Percentiles rank a stretch among this genome's conserved stretches.
Evolutionary conservation across 2,113 vertebrate species (phyloP).

Genomic region (Chinchilla lanigera): DNA sequence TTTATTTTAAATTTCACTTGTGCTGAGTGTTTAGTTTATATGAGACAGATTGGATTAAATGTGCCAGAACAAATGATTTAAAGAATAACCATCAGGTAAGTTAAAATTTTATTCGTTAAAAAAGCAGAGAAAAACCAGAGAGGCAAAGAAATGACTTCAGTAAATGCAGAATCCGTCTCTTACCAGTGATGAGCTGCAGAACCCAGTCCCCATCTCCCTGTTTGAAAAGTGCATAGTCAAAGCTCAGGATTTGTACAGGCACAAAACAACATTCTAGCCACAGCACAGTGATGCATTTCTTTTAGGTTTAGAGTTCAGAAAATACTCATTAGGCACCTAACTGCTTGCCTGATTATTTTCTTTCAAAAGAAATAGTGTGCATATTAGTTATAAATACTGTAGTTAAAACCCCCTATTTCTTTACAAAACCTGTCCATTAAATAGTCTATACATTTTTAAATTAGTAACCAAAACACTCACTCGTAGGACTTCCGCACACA

Average conservation of each 20-base stretch:
- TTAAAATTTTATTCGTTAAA: slow-evolving; percentile 82
- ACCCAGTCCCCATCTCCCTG: slow-evolving; percentile 57
- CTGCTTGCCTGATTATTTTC: slow-evolving; percentile 79
- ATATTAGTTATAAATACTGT: slow-evolving; percentile 79
- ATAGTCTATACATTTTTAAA: slow-evolving; percentile 84
- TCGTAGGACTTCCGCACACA: neutral
- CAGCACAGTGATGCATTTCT: slow-evolving; percentile 78
- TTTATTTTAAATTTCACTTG: slow-evolving; percentile 78
- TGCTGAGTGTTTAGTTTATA: slow-evolving; percentile 77
- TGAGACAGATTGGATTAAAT: slow-evolving; percentile 55
- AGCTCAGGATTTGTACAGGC: slow-evolving; percentile 70
- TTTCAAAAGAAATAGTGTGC: slow-evolving; percentile 70
- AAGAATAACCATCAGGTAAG: slow-evolving; percentile 81
- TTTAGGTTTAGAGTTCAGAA: slow-evolving; percentile 57
- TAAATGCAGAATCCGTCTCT: neutral
- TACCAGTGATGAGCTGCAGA: neutral
- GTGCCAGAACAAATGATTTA: slow-evolving; percentile 77
- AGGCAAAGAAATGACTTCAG: slow-evolving; percentile 78
- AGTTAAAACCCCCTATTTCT: slow-evolving; percentile 80
- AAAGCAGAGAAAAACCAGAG: slow-evolving; percentile 83
- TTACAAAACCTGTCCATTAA: slow-evolving; percentile 85
- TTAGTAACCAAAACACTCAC: slow-evolving; percentile 75
- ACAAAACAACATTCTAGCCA: neutral
- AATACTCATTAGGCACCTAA: slow-evolving; percentile 43
- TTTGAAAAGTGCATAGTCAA: slow-evolving; percentile 67